phyloP scores from a whole-genome alignment of 1,140 invertebrate genomes.

The Drosophila nasuta region DNA sequence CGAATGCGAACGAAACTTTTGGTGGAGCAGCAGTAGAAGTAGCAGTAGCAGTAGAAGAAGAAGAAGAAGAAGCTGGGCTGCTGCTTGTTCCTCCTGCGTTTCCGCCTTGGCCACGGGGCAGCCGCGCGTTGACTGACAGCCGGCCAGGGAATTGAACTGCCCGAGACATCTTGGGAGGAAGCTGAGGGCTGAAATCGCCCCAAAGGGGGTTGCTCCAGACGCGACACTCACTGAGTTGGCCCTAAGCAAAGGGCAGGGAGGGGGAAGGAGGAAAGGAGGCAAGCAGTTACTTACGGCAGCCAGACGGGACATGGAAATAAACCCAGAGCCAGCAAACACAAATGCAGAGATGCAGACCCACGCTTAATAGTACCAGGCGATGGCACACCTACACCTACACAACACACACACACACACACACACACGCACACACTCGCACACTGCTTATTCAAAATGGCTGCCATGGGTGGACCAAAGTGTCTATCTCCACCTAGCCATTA shows the following conservation, averaged over 20 bases:
- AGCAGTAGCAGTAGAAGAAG: too few relatives aligned
- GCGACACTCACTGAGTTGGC: conserved; percentile 14
- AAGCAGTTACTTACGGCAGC: conserved; percentile 28
- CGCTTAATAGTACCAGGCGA: conserved; percentile 32
- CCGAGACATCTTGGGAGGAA: conserved; percentile 14
- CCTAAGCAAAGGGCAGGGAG: neutral
- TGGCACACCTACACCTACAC: conserved; percentile 3
- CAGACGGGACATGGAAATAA: conserved; percentile 22
- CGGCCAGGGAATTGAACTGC: conserved; percentile 53
- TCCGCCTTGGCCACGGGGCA: conserved; percentile 53
- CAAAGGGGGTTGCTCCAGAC: conserved; percentile 40
- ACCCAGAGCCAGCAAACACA: neutral
- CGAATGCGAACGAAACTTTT: conserved; percentile 62
- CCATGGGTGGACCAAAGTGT: conserved; percentile 42
- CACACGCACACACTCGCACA: neutral
- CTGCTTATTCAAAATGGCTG: conserved; percentile 63
- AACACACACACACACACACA: conserved; percentile 10
- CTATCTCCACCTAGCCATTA: neutral
- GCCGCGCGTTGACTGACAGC: conserved; percentile 69
- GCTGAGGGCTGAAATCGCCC: neutral
- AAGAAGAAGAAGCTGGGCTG: conserved; percentile 4
- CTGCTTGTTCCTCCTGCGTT: neutral
- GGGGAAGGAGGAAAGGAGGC: neutral
- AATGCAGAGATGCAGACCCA: neutral
- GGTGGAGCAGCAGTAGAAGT: too few relatives aligned